These are phyloP conservation scores for Lepisosteus osseus DNA, from an alignment of 2,113 vertebrate species.

Conservation along the genomic window DNA sequence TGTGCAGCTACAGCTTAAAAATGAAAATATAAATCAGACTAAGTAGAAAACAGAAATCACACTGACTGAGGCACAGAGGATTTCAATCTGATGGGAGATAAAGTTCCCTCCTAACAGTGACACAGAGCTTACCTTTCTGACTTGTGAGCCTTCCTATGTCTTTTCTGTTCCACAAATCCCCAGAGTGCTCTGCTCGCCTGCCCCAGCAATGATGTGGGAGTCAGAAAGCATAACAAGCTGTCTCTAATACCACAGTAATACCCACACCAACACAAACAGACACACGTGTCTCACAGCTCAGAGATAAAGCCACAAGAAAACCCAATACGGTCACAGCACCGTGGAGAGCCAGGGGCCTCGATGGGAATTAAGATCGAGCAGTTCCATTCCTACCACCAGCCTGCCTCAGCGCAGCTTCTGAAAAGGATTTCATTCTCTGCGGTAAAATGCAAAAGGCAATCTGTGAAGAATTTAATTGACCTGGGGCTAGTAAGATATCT, in stretches of 20 bases:
- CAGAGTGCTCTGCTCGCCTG: background rate
- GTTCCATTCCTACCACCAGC: too few relatives aligned
- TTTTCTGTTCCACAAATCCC: background rate
- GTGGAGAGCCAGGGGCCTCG: background rate
- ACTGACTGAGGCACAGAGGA: background rate
- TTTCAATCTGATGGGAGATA: background rate
- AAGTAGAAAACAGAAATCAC: background rate
- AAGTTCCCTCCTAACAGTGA: background rate
- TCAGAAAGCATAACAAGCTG: background rate
- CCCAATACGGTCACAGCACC: background rate
- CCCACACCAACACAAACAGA: background rate
- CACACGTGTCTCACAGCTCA: background rate
- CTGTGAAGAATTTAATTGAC: background rate
- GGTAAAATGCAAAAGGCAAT: background rate
- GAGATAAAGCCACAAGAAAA: too few relatives aligned
- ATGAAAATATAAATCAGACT: background rate
- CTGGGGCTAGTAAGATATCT: background rate
- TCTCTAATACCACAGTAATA: background rate
- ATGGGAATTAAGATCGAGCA: background rate
- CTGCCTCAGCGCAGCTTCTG: background rate
- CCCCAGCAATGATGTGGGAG: background rate
- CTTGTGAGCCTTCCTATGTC: background rate
- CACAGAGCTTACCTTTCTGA: background rate
- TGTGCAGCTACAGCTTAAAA: background rate
- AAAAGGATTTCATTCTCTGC: background rate